Percentiles rank a stretch among this genome's conserved stretches.
phyloP scores from a whole-genome alignment of 2,797 vertebrate genomes.

The Takifugu rubripes region DNA sequence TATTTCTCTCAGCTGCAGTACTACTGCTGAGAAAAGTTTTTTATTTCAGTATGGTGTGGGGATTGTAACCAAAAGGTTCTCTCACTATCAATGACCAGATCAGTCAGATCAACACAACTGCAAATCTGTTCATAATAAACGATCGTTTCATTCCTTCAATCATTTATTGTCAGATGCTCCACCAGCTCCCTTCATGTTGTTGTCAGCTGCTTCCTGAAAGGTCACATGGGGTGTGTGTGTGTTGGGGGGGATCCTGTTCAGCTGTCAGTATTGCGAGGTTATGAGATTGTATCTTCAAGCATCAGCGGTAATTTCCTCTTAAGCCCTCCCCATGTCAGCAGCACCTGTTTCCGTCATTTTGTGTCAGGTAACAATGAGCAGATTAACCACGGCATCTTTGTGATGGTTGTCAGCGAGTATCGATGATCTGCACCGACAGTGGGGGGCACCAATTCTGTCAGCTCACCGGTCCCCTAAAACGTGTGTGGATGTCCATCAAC shows the following conservation, averaged over 20 bases:
- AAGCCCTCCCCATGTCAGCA: constrained; percentile 64
- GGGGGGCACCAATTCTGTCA: not conserved
- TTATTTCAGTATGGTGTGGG: too few species aligned
- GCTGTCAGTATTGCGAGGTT: constrained; percentile 53
- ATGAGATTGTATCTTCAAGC: constrained; percentile 44
- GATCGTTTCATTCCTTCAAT: too few species aligned
- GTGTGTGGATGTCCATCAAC: constrained; percentile 16
- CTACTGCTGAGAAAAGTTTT: too few species aligned
- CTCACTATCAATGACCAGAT: too few species aligned
- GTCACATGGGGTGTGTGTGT: constrained; percentile 39
- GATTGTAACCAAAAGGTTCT: too few species aligned
- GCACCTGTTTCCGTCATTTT: constrained; percentile 26
- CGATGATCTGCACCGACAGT: too few species aligned
- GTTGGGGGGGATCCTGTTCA: constrained; percentile 25
- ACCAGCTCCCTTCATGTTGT: constrained; percentile 10
- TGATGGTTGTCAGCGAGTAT: not conserved
- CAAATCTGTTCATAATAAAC: too few species aligned
- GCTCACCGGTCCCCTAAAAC: too few species aligned
- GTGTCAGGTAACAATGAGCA: constrained; percentile 17
- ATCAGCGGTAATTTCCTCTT: constrained; percentile 52
- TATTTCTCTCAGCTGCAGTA: too few species aligned
- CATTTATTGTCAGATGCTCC: not conserved
- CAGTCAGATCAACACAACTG: too few species aligned
- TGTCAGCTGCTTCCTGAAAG: constrained; percentile 70
- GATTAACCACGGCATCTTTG: constrained; percentile 34